Evolutionary conservation across 2,888 invertebrate species (phyloP).

Genomic region (Melieria picta): DNA sequence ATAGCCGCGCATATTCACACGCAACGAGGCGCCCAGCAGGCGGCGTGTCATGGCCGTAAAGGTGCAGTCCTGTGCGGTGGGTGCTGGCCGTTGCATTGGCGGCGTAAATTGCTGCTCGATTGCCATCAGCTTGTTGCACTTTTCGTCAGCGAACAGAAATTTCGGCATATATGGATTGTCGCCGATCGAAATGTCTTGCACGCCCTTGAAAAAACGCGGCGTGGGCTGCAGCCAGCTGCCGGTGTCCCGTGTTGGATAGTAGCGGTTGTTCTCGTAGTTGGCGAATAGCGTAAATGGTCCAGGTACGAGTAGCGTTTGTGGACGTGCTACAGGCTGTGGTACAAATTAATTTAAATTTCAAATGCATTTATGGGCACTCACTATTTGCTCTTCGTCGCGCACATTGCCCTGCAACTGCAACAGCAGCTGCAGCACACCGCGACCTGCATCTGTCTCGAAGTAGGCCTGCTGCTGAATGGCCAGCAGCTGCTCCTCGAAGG

Average conservation of each 20-base stretch:
- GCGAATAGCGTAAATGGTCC: constrained; percentile 52
- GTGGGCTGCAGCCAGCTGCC: constrained; percentile 39
- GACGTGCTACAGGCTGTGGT: constrained; percentile 29
- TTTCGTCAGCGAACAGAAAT: constrained; percentile 46
- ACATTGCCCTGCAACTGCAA: constrained; percentile 46
- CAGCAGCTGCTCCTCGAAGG: constrained; percentile 48
- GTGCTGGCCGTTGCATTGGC: neutral
- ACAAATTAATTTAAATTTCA: neutral
- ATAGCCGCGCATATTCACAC: constrained; percentile 44
- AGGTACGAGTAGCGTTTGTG: constrained; percentile 47
- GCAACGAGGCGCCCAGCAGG: constrained; percentile 45
- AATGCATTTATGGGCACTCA: constrained; percentile 24
- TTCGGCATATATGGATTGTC: constrained; percentile 51
- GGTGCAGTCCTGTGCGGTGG: constrained; percentile 34
- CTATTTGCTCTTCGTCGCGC: constrained; percentile 41
- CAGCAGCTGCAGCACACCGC: constrained; percentile 48
- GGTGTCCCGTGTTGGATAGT: constrained; percentile 43
- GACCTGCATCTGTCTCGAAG: constrained; percentile 48
- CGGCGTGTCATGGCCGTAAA: constrained; percentile 50
- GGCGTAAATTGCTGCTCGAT: constrained; percentile 46
- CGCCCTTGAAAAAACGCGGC: constrained; percentile 47
- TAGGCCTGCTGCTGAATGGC: constrained; percentile 44
- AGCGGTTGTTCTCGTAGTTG: constrained; percentile 45
- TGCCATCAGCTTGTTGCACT: constrained; percentile 41
- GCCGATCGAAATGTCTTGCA: constrained; percentile 41